Evolutionary conservation across 1,140 invertebrate species (phyloP).

Genomic region (Penaeus vannamei): DNA sequence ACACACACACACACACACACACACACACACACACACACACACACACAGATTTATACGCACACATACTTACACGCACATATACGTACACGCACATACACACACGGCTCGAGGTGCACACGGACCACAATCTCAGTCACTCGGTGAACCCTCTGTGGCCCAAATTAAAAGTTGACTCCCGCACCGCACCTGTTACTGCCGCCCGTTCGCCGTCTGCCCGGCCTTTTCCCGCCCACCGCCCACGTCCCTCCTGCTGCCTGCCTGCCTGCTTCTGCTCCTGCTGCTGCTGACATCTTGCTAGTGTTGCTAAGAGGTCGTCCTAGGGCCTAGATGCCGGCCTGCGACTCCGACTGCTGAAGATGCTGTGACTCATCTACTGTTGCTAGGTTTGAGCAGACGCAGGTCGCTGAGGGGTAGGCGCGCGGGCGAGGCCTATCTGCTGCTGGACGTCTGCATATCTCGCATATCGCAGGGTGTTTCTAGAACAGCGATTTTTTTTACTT

Average conservation of each 20-base stretch:
- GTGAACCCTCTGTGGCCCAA: conserved; percentile 52
- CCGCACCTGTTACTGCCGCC: conserved; percentile 44
- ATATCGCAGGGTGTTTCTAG: no score
- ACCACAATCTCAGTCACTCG: conserved; percentile 52
- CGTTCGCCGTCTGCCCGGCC: conserved; percentile 50
- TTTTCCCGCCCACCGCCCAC: conserved; percentile 10
- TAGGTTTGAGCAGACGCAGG: no score
- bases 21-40: conserved; percentile 10
- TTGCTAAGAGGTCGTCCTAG: no score
- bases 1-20: not conserved
- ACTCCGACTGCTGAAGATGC: no score
- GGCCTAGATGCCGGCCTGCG: no score
- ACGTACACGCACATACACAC: conserved; percentile 31
- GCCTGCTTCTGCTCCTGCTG: not conserved
- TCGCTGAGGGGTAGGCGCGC: no score
- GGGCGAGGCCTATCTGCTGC: no score
- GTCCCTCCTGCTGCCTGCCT: not conserved
- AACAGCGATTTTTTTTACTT: no score
- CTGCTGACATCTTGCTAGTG: no score
- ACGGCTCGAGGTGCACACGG: conserved; percentile 28
- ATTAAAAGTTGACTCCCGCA: conserved; percentile 60
- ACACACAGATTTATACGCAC: not conserved
- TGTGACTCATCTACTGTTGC: no score
- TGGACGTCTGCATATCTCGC: no score
- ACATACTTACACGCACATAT: not conserved